These are phyloP conservation scores for Leucania comma DNA, from an alignment of 2,888 invertebrate genomes.

Conservation along the genomic window DNA sequence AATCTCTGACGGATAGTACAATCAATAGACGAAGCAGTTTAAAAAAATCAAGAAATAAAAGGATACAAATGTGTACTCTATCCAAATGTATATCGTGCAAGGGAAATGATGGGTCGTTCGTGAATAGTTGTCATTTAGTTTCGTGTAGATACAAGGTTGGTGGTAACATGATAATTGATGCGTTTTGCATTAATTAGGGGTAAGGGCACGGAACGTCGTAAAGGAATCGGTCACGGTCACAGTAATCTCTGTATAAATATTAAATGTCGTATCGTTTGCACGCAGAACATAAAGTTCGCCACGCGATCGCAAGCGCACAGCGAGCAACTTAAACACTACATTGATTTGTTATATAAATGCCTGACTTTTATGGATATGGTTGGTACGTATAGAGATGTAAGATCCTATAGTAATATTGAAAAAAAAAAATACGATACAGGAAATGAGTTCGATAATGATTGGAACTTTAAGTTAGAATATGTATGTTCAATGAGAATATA, in stretches of 20 bases:
- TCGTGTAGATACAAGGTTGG: constrained; percentile 35
- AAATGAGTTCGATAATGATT: neutral
- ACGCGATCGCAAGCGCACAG: constrained; percentile 56
- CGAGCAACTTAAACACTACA: constrained; percentile 26
- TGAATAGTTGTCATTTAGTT: constrained; percentile 16
- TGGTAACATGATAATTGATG: constrained; percentile 55
- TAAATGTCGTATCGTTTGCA: constrained; percentile 47
- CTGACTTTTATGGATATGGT: constrained; percentile 21
- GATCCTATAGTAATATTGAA: neutral
- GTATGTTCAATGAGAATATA: neutral
- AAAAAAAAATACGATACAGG: neutral
- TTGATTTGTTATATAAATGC: constrained; percentile 25
- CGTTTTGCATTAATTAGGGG: constrained; percentile 51
- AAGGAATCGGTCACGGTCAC: constrained; percentile 58
- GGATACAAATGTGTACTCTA: constrained; percentile 8
- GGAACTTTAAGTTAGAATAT: neutral
- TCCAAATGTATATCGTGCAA: constrained; percentile 8
- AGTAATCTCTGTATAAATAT: constrained; percentile 47
- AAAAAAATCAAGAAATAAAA: constrained; percentile 32
- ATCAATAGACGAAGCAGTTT: constrained; percentile 9
- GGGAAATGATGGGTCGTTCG: neutral
- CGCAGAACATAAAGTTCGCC: constrained; percentile 54
- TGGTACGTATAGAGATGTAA: neutral
- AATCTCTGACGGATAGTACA: constrained; percentile 3
- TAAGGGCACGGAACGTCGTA: constrained; percentile 42